Conservation (phyloP, 2,888 invertebrate species). For the Eupsilia transversa region DNA sequence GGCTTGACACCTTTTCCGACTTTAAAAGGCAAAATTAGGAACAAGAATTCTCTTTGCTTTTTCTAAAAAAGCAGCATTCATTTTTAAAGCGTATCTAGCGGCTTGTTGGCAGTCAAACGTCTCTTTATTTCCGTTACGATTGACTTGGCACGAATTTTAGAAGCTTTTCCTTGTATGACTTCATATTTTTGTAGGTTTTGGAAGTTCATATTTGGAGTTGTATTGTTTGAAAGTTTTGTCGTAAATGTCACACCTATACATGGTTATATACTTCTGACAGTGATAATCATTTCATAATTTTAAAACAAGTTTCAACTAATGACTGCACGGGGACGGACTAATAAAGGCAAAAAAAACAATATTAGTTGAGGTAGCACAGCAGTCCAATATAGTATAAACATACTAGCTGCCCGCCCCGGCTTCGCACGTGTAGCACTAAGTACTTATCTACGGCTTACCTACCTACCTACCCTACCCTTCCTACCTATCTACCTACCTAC, state of each 20-base stretch:
- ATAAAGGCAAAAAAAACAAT: no score
- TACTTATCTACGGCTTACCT: no score
- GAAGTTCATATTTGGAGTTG: not conserved
- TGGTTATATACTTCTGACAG: not conserved
- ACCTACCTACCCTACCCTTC: no score
- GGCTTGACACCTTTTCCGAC: constrained; percentile 60
- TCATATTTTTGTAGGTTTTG: constrained; percentile 6
- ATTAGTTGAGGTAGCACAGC: no score
- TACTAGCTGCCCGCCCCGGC: no score
- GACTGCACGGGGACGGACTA: no score
- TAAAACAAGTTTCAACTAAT: no score
- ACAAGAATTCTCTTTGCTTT: constrained; percentile 5
- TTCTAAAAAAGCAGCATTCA: constrained; percentile 34
- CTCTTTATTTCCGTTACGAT: constrained; percentile 26
- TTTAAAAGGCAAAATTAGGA: constrained; percentile 50
- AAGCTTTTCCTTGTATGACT: constrained; percentile 1
- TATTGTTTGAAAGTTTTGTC: not conserved
- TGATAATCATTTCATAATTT: no score
- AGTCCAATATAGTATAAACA: no score
- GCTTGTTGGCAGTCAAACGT: constrained; percentile 31
- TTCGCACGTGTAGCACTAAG: no score
- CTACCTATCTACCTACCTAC: no score
- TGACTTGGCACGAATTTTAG: constrained; percentile 18
- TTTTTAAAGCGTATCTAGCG: constrained; percentile 31
- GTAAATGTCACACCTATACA: not conserved